Conservation (phyloP, 2,797 vertebrate genomes). For the Oreortyx pictus region DNA sequence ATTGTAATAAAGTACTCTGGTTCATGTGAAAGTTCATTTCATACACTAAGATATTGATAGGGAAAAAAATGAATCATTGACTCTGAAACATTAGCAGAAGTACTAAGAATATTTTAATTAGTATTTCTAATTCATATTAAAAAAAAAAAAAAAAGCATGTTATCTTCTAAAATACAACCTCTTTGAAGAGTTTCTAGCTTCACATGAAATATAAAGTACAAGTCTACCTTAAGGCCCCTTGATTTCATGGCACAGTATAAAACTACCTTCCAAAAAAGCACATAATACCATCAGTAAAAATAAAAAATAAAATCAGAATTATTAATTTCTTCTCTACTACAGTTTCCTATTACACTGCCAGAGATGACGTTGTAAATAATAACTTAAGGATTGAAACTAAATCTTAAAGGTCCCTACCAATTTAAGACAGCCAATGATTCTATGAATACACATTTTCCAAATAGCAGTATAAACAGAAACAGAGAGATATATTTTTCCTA, state of each 20-base stretch:
- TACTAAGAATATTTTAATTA: neutral
- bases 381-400: neutral
- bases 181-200: slow-evolving; percentile 31
- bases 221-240: slow-evolving; percentile 47
- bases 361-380: slow-evolving; percentile 42
- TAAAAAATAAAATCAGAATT: slow-evolving; percentile 50
- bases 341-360: slow-evolving; percentile 33
- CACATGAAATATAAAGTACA: neutral
- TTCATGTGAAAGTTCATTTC: neutral
- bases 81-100: neutral
- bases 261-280: slow-evolving; percentile 49
- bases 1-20: neutral
- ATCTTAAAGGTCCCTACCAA: too few species aligned
- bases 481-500: slow-evolving; percentile 23
- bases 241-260: slow-evolving; percentile 37
- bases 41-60: neutral
- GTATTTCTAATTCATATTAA: slow-evolving; percentile 1
- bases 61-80: neutral
- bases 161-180: slow-evolving; percentile 47
- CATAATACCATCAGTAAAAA: slow-evolving; percentile 22
- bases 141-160: neutral
- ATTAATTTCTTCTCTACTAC: slow-evolving; percentile 42
- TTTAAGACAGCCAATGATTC: too few species aligned
- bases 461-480: neutral
- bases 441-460: slow-evolving; percentile 22